Base-by-base conservation (phyloP, 1,140 invertebrate species). In the Drosophila sulfurigaster region DNA sequence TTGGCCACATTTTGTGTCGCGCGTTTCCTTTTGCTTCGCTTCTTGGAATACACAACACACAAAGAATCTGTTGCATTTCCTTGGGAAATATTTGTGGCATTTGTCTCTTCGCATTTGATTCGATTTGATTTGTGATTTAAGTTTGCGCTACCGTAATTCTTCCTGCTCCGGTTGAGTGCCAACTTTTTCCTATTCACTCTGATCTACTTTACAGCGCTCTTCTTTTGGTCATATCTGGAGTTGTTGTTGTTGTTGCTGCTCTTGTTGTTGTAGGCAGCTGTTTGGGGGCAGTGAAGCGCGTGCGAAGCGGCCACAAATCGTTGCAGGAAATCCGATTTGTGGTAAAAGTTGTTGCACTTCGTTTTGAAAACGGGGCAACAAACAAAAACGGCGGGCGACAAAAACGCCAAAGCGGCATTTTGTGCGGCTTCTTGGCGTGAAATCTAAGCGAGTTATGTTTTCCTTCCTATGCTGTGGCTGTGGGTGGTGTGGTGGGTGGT, bases 1-100 rank as follows among this genome's bases (percentile, higher is more conserved):
- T 58, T 52, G 13, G 16, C 16, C 25, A 10, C 30, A 28, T 43
- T 25, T 25, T 25, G 20, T 10, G 65, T 16, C n/a, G 6, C 15
- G 65, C 66, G 68, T 82, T 86, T 82, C 62, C 77, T 77, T 66
- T 65, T 52, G 73, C 32, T 25, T 25, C 0, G 20, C 20, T 25
- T 86, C 85, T 77, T 64, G 74, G 83, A 88, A 88, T 30, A 38
- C 51, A 54, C 25, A 35, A 25, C 20, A 52, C 28, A 30, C 62
- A 54, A 81, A 85, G 86, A 89, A 88, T 88, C 85, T 88, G 48
- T 75, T 79, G 78, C 77, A 88, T 90, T 88, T 88, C 85, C 83
- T 85, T 88, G 83, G 86, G 86, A 88, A 88, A 85, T 76, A 88
- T 88, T 69, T 89, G 66, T 85, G 83, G 83, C 86, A 85, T 87